Percentiles rank a stretch among this genome's conserved stretches.
Conservation (phyloP, 2,113 vertebrate genomes). For the Toxotes jaculatrix region DNA sequence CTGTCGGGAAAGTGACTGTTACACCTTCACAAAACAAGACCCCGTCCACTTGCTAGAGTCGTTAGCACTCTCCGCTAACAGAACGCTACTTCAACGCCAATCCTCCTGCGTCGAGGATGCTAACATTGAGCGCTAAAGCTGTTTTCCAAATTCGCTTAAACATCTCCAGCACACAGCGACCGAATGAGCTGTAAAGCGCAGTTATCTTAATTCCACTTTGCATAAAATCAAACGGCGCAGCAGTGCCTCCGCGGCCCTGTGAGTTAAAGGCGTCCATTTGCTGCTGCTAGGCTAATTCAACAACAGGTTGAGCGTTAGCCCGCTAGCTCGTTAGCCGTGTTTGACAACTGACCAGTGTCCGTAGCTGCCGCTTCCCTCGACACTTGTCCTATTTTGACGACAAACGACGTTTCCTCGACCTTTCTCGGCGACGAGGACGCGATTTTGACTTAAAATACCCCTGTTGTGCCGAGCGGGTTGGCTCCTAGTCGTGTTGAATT, state of each 20-base stretch:
- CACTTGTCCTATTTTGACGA: neutral
- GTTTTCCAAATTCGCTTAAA: neutral
- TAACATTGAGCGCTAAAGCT: neutral
- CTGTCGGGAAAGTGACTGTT: neutral
- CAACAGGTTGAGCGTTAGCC: constrained; percentile 65
- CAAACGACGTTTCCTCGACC: neutral
- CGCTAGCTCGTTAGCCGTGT: constrained; percentile 49
- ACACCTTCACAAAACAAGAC: constrained; percentile 13
- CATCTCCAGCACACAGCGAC: too few species aligned
- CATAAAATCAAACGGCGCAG: neutral
- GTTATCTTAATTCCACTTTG: neutral
- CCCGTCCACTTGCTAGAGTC: constrained; percentile 24
- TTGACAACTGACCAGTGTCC: constrained; percentile 64
- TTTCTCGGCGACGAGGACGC: neutral
- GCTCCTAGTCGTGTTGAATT: constrained; percentile 63
- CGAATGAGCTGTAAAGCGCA: accelerated
- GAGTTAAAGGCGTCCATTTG: constrained; percentile 69
- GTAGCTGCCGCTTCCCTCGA: constrained; percentile 3
- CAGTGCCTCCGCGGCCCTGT: constrained; percentile 57
- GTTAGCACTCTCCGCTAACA: constrained; percentile 63
- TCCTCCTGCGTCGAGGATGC: neutral
- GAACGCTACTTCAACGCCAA: neutral
- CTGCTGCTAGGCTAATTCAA: constrained; percentile 65
- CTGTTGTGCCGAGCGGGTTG: constrained; percentile 35
- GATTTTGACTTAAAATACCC: constrained; percentile 19